Conservation (phyloP, 2,113 vertebrate genomes). For the Misgurnus mizolepis region DNA sequence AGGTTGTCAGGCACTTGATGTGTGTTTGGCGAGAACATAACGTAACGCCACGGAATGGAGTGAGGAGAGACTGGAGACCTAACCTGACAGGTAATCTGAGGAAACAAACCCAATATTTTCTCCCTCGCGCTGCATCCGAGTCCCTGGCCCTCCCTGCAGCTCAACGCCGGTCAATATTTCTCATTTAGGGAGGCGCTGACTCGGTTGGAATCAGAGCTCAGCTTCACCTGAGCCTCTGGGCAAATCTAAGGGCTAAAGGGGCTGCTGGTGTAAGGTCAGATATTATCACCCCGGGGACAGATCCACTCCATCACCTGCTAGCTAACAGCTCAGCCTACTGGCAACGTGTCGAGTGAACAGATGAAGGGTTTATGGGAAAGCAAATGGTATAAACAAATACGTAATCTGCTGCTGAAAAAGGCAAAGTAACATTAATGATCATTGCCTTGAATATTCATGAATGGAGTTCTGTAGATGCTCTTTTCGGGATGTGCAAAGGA, state of each 20-base stretch:
- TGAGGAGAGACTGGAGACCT: slow-evolving; percentile 45
- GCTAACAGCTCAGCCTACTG: slow-evolving; percentile 21
- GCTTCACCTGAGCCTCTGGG: slow-evolving; percentile 45
- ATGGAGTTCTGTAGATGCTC: neutral
- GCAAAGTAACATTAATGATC: neutral
- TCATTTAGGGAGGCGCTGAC: slow-evolving; percentile 48
- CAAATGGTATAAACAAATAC: slow-evolving; percentile 37
- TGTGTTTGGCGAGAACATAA: slow-evolving; percentile 53
- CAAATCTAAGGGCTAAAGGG: slow-evolving; percentile 32
- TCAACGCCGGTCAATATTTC: slow-evolving; percentile 51
- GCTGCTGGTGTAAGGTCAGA: slow-evolving; percentile 44
- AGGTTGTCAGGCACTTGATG: slow-evolving; percentile 56
- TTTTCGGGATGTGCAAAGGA: too few relatives aligned
- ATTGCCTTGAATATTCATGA: slow-evolving; percentile 19
- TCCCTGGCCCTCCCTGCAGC: slow-evolving; percentile 26
- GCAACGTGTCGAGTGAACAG: slow-evolving; percentile 2
- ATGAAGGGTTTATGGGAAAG: slow-evolving; percentile 32
- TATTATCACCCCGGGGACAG: slow-evolving; percentile 48
- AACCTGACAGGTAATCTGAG: slow-evolving; percentile 56
- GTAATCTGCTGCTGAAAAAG: slow-evolving; percentile 1
- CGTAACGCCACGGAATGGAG: slow-evolving; percentile 41
- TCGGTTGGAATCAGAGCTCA: slow-evolving; percentile 40
- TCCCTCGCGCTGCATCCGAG: slow-evolving; percentile 44
- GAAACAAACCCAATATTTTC: slow-evolving; percentile 57
- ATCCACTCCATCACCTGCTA: slow-evolving; percentile 31